phyloP scores from a whole-genome alignment of 2,797 vertebrate species.

The Spinus olivaceus region DNA sequence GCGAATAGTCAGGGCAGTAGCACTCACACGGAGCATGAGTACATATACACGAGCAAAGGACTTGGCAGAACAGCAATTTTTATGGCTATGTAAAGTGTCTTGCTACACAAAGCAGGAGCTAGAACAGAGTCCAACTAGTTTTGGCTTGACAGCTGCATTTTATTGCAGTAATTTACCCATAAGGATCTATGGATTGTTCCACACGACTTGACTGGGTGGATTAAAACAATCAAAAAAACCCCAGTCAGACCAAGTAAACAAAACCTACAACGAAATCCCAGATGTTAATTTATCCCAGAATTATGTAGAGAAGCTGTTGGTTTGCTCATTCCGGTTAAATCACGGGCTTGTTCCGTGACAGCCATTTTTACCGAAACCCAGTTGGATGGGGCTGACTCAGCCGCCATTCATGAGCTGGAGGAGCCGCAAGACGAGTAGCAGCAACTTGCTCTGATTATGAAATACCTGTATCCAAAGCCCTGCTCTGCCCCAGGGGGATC shows the following conservation, averaged over 20 bases:
- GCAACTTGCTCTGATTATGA: not conserved
- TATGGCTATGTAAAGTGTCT: not conserved
- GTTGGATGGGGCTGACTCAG: constrained; percentile 23
- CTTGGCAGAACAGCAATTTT: not conserved
- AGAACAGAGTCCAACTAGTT: not conserved
- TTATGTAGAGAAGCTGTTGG: not conserved
- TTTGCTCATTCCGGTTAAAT: not conserved
- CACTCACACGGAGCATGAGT: not conserved
- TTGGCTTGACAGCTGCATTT: not conserved
- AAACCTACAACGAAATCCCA: not conserved
- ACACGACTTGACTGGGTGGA: not conserved
- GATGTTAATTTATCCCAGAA: not conserved
- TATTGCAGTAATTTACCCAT: not conserved
- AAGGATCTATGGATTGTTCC: not conserved
- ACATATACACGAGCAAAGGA: not conserved
- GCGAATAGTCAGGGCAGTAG: not conserved
- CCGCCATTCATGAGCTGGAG: not conserved
- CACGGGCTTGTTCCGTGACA: not conserved
- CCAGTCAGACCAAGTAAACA: not conserved
- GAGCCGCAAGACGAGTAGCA: not conserved
- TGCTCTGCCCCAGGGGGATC: not conserved
- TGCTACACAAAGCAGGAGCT: not conserved
- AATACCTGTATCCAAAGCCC: not conserved
- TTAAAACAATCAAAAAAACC: not conserved
- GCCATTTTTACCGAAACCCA: not conserved